A percentile compares a stretch with the other conserved stretches of the same genome.
Evolutionary conservation across 2,888 invertebrate species (phyloP).

Genomic region (Caenorhabditis virilis): DNA sequence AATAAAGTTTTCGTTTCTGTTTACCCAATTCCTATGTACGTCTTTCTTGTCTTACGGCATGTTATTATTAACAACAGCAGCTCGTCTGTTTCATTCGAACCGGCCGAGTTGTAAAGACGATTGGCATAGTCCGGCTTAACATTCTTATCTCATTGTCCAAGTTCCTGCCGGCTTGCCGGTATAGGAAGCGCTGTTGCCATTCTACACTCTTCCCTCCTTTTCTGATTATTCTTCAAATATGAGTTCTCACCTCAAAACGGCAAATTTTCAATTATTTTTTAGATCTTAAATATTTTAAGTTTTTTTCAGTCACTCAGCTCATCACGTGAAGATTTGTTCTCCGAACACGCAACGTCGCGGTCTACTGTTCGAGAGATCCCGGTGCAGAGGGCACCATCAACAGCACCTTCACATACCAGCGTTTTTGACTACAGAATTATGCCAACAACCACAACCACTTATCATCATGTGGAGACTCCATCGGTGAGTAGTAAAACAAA

Average conservation of each 20-base stretch:
- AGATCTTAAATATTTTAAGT: neutral
- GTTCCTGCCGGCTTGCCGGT: neutral
- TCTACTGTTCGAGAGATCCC: constrained; percentile 67
- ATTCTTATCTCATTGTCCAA: neutral
- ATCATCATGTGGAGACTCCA: constrained; percentile 37
- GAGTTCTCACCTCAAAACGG: constrained; percentile 1
- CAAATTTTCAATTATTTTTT: neutral
- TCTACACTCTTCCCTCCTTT: neutral
- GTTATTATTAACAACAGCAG: too few species aligned
- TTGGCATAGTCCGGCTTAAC: too few species aligned
- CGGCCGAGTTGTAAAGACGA: too few species aligned
- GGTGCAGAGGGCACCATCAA: constrained; percentile 61
- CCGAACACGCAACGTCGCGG: constrained; percentile 54
- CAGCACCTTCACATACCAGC: constrained; percentile 48
- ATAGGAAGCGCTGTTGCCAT: neutral
- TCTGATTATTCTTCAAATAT: neutral
- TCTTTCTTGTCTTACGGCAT: too few species aligned
- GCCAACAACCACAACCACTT: constrained; percentile 46
- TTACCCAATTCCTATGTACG: too few species aligned
- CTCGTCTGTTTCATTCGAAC: too few species aligned
- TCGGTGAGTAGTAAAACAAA: constrained; percentile 33
- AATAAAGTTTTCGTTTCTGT: too few species aligned
- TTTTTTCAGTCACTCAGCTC: constrained; percentile 44
- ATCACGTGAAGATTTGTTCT: constrained; percentile 62
- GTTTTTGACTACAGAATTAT: constrained; percentile 51